Percentiles rank a stretch among this genome's conserved stretches.
Conservation (phyloP, 2,888 invertebrate species). For the Orchestes rusci region DNA sequence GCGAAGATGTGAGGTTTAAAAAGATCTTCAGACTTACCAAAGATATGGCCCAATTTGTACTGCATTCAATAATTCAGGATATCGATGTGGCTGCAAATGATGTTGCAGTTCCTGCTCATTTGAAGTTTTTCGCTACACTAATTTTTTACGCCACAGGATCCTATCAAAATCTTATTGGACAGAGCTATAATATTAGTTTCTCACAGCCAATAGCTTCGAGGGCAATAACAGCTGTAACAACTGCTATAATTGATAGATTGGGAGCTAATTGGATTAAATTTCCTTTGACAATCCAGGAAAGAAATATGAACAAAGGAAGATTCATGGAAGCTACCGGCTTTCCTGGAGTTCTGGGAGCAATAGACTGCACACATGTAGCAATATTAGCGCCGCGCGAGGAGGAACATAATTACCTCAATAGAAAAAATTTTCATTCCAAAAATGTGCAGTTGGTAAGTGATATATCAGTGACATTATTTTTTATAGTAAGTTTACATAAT, state of each 20-base stretch:
- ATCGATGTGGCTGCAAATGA: slow-evolving; percentile 8
- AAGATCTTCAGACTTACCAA: slow-evolving; percentile 14
- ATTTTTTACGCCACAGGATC: slow-evolving; percentile 23
- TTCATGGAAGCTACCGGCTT: slow-evolving; percentile 25
- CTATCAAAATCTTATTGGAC: slow-evolving; percentile 17
- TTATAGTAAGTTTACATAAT: no score
- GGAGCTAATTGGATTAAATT: slow-evolving; percentile 12
- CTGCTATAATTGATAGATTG: slow-evolving; percentile 6
- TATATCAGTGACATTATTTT: no score
- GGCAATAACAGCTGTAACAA: slow-evolving; percentile 16
- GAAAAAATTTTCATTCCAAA: slow-evolving; percentile 25
- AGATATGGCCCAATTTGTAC: slow-evolving; percentile 15
- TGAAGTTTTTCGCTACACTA: slow-evolving; percentile 14
- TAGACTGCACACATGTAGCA: slow-evolving; percentile 23
- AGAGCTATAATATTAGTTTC: slow-evolving; percentile 14
- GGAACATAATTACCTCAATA: slow-evolving; percentile 27
- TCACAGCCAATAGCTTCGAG: slow-evolving; percentile 15
- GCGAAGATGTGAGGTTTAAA: slow-evolving; percentile 9
- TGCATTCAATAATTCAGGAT: slow-evolving; percentile 6
- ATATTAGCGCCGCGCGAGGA: slow-evolving; percentile 21
- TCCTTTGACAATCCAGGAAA: slow-evolving; percentile 9
- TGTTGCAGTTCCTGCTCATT: slow-evolving; percentile 5
- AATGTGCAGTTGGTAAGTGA: slow-evolving; percentile 25
- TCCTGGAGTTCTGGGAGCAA: slow-evolving; percentile 22
- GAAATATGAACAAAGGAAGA: slow-evolving; percentile 18